Base-by-base conservation (phyloP, 2,888 invertebrate genomes). In the Hemaris fuciformis region DNA sequence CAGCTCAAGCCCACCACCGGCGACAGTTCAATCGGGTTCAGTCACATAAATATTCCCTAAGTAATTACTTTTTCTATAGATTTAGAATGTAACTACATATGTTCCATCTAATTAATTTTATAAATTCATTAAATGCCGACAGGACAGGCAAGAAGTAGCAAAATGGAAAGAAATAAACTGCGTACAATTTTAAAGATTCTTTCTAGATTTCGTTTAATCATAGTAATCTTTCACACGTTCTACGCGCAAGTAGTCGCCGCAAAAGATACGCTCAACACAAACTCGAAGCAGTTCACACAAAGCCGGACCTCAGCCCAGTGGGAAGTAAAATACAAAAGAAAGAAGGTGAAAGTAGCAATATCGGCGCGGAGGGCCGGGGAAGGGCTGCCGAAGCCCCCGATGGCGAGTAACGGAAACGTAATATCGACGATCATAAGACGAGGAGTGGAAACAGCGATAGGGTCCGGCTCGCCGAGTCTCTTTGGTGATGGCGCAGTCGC, bases 1-100 rank as follows among this genome's bases (percentile, higher is more conserved):
- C 83, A 85, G 86, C 85, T 81, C 71, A 68, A 65, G 69, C 66
- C 67, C 71, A 68, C 72, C 74, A 71, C 76, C 74, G 68, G 67
- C 69, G 58, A 66, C 61, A 66, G 57, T 65, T 70, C 67, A 62
- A 64, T 65, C 64, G 63, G 68, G 43, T 53, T 53, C 53, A 53
- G 53, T 53, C 53, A 53, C 53, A 53, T 53, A 53, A 53, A 66
- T 66, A 65, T 69, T 61, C 66, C 65, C 59, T 59, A 64, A 66
- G 60, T 66, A 62, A 70, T 69, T 72, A 66, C 61, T 66, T 69
- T 59, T 68, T 64, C 64, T 65, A 71, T 65, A 64, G 62, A 70
- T 66, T 72, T 66, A 71, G 68, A 71, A 71, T 67, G 68, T 70
- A 72, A 73, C 71, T 75, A 75, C 68, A 69, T 13, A 38, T 65